phyloP scores from a whole-genome alignment of 2,888 invertebrate species.

The Barypeithes pellucidus region DNA sequence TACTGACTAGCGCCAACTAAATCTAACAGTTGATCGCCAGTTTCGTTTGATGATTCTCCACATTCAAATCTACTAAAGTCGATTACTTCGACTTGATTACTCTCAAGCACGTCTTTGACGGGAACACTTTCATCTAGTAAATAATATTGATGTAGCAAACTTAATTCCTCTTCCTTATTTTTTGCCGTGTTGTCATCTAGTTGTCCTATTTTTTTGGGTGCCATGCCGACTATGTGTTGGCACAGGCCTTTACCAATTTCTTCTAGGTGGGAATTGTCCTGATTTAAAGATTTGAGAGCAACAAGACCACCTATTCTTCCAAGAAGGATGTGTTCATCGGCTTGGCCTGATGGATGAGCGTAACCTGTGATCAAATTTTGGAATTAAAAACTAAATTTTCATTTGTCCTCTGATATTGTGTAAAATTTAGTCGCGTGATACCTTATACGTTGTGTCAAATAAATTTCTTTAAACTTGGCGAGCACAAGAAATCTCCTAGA shows the following conservation, averaged over 20 bases:
- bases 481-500: no score
- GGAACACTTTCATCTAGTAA: slow-evolving; percentile 83
- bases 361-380: slow-evolving; percentile 73
- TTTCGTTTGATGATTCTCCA: slow-evolving; percentile 76
- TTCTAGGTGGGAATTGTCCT: slow-evolving; percentile 61
- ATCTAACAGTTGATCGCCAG: slow-evolving; percentile 71
- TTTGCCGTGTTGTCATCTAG: slow-evolving; percentile 75
- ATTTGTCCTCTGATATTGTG: no score
- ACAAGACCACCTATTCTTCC: slow-evolving; percentile 92
- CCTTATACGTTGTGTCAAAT: no score
- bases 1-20: slow-evolving; percentile 78
- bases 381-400: not conserved
- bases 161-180: slow-evolving; percentile 83
- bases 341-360: slow-evolving; percentile 83
- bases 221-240: slow-evolving; percentile 94
- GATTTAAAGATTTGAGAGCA: slow-evolving; percentile 75
- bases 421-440: no score
- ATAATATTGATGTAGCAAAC: slow-evolving; percentile 90
- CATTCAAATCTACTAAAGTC: slow-evolving; percentile 92
- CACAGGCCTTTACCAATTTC: slow-evolving; percentile 84
- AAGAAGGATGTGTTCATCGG: slow-evolving; percentile 72
- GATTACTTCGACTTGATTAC: slow-evolving; percentile 78
- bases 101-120: slow-evolving; percentile 82
- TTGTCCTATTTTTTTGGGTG: slow-evolving; percentile 82
- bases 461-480: no score